Evolutionary conservation across 2,888 invertebrate genomes (phyloP).

Genomic region (Alentia gelatinosa): DNA sequence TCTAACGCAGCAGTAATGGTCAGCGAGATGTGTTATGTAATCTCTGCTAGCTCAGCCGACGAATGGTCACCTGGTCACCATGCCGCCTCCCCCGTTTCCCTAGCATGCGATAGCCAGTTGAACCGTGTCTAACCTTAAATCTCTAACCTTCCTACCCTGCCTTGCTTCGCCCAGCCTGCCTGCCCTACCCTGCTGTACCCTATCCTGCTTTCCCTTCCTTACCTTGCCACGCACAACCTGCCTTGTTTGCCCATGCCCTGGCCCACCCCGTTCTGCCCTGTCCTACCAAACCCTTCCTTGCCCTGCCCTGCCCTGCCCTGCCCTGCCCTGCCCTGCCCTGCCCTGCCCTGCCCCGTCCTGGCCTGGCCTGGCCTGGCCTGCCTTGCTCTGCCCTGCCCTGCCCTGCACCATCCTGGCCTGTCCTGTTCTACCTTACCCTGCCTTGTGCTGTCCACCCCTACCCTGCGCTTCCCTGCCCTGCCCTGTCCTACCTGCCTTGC

Average conservation of each 20-base stretch:
- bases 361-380: too few species aligned
- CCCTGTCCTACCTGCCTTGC: neutral
- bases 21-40: neutral
- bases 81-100: too few species aligned
- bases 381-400: too few species aligned
- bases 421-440: neutral
- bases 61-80: too few species aligned
- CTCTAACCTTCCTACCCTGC: neutral
- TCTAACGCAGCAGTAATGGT: neutral
- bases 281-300: too few species aligned
- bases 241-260: neutral
- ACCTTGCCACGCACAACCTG: too few species aligned
- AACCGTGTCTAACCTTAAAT: too few species aligned
- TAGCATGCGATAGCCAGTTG: too few species aligned
- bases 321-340: neutral
- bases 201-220: neutral
- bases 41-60: neutral
- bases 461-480: neutral
- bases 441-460: neutral
- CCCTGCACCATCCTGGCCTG: neutral
- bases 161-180: neutral
- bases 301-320: neutral
- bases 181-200: too few species aligned
- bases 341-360: too few species aligned
- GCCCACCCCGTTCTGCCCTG: neutral